Percentiles rank a stretch among this genome's conserved stretches.
Evolutionary conservation across 2,888 invertebrate species (phyloP).

Genomic region (Ennomos fuscantarius): DNA sequence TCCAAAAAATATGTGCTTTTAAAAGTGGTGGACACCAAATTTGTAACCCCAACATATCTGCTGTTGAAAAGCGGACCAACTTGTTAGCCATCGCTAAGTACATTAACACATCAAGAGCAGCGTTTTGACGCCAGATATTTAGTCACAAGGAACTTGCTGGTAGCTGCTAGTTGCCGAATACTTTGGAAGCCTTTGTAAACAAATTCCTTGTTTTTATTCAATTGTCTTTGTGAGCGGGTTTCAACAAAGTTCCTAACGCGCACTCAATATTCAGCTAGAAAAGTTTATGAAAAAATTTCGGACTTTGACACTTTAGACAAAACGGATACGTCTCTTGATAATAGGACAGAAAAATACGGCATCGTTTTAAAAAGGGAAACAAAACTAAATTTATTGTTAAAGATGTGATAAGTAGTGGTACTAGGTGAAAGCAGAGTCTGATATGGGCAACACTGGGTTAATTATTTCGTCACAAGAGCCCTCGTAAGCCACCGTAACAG

Average conservation of each 20-base stretch:
- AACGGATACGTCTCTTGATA: constrained; percentile 1
- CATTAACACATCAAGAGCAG: constrained; percentile 65
- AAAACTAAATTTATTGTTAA: constrained; percentile 61
- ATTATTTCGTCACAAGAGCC: constrained; percentile 82
- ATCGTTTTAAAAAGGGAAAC: constrained; percentile 35
- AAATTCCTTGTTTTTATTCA: constrained; percentile 28
- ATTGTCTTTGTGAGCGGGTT: constrained; percentile 12
- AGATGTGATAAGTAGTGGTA: constrained; percentile 57
- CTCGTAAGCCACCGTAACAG: constrained; percentile 80
- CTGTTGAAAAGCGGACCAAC: constrained; percentile 46
- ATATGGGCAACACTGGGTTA: constrained; percentile 77
- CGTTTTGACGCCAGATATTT: constrained; percentile 70
- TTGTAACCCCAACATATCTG: constrained; percentile 42
- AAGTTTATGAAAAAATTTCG: constrained; percentile 1
- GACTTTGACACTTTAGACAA: constrained; percentile 5
- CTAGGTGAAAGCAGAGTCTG: constrained; percentile 63
- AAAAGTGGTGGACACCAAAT: constrained; percentile 54
- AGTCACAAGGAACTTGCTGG: constrained; percentile 60
- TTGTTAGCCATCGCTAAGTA: constrained; percentile 67
- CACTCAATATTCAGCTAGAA: neutral
- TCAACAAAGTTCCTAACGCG: constrained; percentile 17
- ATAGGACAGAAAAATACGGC: neutral
- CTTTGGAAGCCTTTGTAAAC: constrained; percentile 56
- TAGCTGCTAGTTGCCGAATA: constrained; percentile 63
- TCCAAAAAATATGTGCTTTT: constrained; percentile 30